phyloP scores from a whole-genome alignment of 2,888 invertebrate species.

The Sinotaia quadrata region DNA sequence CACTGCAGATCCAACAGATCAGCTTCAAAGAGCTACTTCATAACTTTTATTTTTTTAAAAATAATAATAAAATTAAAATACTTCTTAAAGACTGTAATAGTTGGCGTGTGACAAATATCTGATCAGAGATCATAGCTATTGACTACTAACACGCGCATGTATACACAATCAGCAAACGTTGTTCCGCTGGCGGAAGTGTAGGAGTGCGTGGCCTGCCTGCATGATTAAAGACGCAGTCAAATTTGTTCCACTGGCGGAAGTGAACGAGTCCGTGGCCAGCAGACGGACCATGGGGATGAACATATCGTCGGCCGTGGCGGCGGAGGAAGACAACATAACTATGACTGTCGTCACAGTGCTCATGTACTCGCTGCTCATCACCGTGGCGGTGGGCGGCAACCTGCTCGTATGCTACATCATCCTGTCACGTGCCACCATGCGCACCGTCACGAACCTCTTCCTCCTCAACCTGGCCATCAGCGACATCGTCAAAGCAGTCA shows the following conservation, averaged over 20 bases:
- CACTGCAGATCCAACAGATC: no score
- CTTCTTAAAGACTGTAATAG: no score
- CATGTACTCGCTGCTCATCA: slow-evolving; percentile 72
- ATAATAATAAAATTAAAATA: no score
- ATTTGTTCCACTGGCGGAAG: background rate
- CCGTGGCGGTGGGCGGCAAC: slow-evolving; percentile 74
- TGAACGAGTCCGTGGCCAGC: background rate
- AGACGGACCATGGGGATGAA: background rate
- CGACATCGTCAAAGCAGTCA: slow-evolving; percentile 72
- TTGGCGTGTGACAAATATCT: no score
- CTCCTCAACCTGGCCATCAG: slow-evolving; percentile 72
- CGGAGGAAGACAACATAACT: slow-evolving; percentile 33
- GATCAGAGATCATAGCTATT: no score
- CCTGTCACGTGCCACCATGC: slow-evolving; percentile 86
- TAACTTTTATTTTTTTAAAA: no score
- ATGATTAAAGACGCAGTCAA: background rate
- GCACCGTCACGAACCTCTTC: slow-evolving; percentile 88
- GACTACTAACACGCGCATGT: no score
- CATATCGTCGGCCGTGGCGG: no score
- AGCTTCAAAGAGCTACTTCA: no score
- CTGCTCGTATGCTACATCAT: slow-evolving; percentile 87
- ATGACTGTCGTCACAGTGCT: slow-evolving; percentile 69
- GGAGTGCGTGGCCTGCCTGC: no score
- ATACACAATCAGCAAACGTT: no score
- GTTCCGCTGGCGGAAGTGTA: no score